Base-by-base conservation (phyloP, 2,797 vertebrate genomes). In the Sphenodon punctatus region DNA sequence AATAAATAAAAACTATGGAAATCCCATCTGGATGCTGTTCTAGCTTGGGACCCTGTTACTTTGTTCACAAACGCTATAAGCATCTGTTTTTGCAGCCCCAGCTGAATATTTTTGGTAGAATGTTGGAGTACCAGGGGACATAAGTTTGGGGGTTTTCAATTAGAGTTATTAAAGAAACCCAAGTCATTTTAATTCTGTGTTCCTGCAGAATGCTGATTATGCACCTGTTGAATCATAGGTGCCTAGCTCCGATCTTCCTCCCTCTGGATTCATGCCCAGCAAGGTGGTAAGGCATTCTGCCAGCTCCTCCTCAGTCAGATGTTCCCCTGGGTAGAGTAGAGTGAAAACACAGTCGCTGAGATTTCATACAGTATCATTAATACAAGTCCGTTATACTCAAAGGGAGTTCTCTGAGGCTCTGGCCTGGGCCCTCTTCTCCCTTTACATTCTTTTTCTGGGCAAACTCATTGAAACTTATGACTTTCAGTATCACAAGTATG, bases 261-360 rank as follows among this genome's bases (percentile, higher is more conserved):
- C 92, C 22, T 90, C 93, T 1, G 95, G 89, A 75, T 71, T 87
- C 42, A 94, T 87, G n/a, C 95, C 95, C 55, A 97, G 88, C 84
- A 99, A 95, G 2, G 94, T 93, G 23, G 90, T 89, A 10, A 99
- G 96, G 90, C 97, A 97, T 80, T 95, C 93, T 0, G 82, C 87
- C 92, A 99, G 86, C 88, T 99, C 98, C 0, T 98, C 96, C 78
- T 97, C 96, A 0, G 97, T 97, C 97, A 99, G 98, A 75, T 87
- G 95, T 88, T 99, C 98, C 43, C 98, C 98, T 99, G 91, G 19
- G 27, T 19, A 12, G 5, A n/a, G 3, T 1, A 51, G 66, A 85
- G 34, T 1, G 17, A 63, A 65, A 71, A 2, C 39, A 36, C 0
- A 20, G 27, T 15, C 11, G 22, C 1, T 1, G 45, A 42, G 65